These are phyloP conservation scores for Takifugu ocellatus DNA, from an alignment of 2,797 vertebrate genomes.

Conservation along the genomic window DNA sequence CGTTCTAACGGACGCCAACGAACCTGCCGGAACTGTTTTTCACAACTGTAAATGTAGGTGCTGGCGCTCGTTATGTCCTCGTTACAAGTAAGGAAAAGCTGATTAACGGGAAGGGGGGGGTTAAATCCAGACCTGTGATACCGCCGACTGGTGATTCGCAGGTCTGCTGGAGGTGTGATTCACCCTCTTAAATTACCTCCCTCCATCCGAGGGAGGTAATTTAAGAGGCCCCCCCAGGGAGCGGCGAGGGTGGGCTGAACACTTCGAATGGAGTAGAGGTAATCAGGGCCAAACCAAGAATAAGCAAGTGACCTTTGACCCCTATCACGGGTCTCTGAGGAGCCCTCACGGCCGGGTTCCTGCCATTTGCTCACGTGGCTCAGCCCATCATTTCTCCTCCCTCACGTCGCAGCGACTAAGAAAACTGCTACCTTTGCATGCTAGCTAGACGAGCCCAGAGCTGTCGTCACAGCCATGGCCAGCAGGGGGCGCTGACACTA, in stretches of 20 bases:
- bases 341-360: too few species aligned
- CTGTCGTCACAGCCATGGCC: too few species aligned
- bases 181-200: conserved; percentile 59
- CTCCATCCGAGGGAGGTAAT: conserved; percentile 2
- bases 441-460: too few species aligned
- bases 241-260: conserved; percentile 12
- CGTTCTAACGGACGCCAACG: neutral
- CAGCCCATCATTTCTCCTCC: too few species aligned
- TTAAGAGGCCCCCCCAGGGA: conserved; percentile 26
- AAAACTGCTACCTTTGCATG: too few species aligned
- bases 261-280: conserved; percentile 41
- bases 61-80: conserved; percentile 32
- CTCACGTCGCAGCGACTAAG: too few species aligned
- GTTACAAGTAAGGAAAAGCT: conserved; percentile 23
- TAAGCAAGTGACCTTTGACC: conserved; percentile 21
- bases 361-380: too few species aligned
- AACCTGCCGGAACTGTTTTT: neutral
- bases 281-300: conserved; percentile 31
- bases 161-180: conserved; percentile 48
- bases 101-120: conserved; percentile 21
- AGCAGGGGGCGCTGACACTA: too few species aligned
- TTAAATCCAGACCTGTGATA: conserved; percentile 15
- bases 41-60: too few species aligned
- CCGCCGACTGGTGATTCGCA: conserved; percentile 58
- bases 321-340: neutral